Evolutionary conservation across 2,888 invertebrate genomes (phyloP), one percentile per base, ranked within the genome.

Genomic region (Sinotaia quadrata): DNA sequence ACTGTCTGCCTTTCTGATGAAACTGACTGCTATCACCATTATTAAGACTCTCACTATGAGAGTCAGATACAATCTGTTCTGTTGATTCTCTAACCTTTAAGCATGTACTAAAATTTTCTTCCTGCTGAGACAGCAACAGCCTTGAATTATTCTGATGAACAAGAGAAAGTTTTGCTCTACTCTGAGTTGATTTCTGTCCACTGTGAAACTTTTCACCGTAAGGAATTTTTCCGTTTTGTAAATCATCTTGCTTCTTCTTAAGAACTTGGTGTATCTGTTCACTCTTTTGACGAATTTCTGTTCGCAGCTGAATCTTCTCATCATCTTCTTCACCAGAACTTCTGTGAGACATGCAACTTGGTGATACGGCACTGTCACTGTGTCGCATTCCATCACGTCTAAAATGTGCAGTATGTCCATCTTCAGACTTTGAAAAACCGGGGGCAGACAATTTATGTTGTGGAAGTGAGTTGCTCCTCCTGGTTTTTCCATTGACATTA

Each of bases 1-100:
- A 58, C 29, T 71, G 74, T 21, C 60, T 58, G n/a, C 62, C 62
- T 34, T 72, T 73, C 36, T 67, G 58, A 24, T 67, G 65, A 15
- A 33, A 33, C 24, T 36, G 34, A 18, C 41, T 54, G 18, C 41
- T 41, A 47, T 27, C 31, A 31, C 52, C 61, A 36, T 5, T 41
- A 15, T 57, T n/a, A n/a, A n/a, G n/a, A n/a, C n/a, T n/a, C n/a
- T n/a, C n/a, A n/a, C 29, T 34, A 10, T 41, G 15, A 27, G 44
- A 44, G 44, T 31, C 24, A 47, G 27, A 31, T 21, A 18, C n/a
- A 2, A 27, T 0, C 58, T 34, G 60, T 29, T 52, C 37, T 12
- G 54, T 41, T 21, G 29, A 5, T 47, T 44, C 12, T 15, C 34
- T 31, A 15, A 15, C 37, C 29, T 57, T 33, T 18, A 36, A 36